phyloP scores from a whole-genome alignment of 2,797 vertebrate genomes.

The Oryzias dopingdopingensis region DNA sequence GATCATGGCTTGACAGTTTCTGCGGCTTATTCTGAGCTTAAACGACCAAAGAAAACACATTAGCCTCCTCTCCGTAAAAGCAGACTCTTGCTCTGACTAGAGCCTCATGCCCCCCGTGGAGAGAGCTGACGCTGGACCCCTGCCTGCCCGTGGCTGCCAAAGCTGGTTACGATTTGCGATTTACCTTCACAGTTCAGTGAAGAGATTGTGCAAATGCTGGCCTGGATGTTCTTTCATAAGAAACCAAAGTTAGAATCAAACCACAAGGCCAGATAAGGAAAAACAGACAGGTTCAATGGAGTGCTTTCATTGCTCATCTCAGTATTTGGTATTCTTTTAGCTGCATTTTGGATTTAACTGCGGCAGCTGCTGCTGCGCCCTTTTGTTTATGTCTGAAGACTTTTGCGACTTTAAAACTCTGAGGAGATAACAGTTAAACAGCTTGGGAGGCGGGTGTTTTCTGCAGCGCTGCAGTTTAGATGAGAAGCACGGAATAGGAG shows the following conservation, averaged over 20 bases:
- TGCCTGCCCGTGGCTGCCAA: conserved; percentile 5
- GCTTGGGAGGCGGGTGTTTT: conserved; percentile 33
- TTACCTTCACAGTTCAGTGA: conserved; percentile 5
- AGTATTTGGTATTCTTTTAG: not conserved
- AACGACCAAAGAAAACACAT: not conserved
- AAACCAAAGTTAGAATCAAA: conserved; percentile 3
- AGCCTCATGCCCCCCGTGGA: not conserved
- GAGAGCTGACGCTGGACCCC: conserved; percentile 16
- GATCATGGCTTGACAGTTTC: not conserved
- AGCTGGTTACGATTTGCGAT: not conserved
- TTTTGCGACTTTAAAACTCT: conserved; percentile 28
- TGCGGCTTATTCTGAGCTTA: not conserved
- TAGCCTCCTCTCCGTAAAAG: conserved; percentile 3
- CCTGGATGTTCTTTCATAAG: conserved; percentile 1
- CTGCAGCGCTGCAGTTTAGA: conserved; percentile 48
- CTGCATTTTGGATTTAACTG: conserved; percentile 1
- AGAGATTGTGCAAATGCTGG: not conserved
- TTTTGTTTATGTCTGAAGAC: conserved; percentile 15
- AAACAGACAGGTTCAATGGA: not conserved
- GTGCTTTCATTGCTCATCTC: not conserved
- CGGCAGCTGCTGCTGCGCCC: not conserved
- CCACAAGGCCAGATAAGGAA: conserved; percentile 1
- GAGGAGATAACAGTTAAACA: conserved; percentile 34
- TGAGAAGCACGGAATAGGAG: conserved; percentile 52
- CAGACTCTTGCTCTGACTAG: not conserved